Conservation (phyloP, 2,888 invertebrate species). For the Sphinx pinastri region DNA sequence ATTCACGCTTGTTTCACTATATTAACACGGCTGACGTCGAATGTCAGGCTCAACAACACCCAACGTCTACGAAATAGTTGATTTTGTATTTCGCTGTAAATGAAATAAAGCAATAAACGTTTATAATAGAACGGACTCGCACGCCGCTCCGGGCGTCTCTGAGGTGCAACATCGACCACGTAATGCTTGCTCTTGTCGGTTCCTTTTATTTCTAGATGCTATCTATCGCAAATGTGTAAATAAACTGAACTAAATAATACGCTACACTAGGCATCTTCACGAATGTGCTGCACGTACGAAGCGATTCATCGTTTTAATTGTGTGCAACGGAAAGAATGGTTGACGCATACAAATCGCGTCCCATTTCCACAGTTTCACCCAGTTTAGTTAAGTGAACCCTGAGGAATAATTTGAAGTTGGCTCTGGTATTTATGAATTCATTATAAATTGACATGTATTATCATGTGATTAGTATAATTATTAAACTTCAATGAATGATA, state of each 20-base stretch:
- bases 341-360: constrained; percentile 51
- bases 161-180: constrained; percentile 36
- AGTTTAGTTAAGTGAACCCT: constrained; percentile 44
- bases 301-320: constrained; percentile 55
- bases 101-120: constrained; percentile 71
- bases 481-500: too few species aligned
- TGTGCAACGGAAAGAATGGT: constrained; percentile 50
- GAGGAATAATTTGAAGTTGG: constrained; percentile 28
- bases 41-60: constrained; percentile 43
- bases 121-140: constrained; percentile 57
- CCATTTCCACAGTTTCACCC: constrained; percentile 42
- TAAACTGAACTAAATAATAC: constrained; percentile 27
- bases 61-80: constrained; percentile 53
- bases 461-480: too few species aligned
- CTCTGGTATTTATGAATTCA: not conserved
- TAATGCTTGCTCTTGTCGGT: constrained; percentile 40
- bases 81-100: constrained; percentile 60
- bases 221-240: constrained; percentile 32
- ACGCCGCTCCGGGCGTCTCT: constrained; percentile 48
- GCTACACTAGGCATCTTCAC: constrained; percentile 23
- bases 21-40: constrained; percentile 36
- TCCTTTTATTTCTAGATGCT: constrained; percentile 47
- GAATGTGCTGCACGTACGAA: constrained; percentile 35
- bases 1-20: constrained; percentile 14
- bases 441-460: not conserved